These are phyloP conservation scores for Caenorhabditis auriculariae DNA, from an alignment of 2,888 invertebrate genomes.

Conservation along the genomic window DNA sequence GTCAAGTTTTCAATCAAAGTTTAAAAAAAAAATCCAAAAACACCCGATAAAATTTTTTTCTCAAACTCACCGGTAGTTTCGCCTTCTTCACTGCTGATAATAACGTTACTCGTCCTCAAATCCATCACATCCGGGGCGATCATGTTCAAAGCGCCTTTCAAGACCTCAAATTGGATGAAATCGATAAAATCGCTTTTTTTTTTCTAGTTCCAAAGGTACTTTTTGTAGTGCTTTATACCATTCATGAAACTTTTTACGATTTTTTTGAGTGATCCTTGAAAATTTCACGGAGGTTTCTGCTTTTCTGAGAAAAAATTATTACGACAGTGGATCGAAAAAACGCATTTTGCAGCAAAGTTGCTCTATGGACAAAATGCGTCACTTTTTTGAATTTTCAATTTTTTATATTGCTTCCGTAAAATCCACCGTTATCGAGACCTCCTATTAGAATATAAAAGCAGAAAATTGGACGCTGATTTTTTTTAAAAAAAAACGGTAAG, in stretches of 20 bases:
- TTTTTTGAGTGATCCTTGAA: too few species aligned
- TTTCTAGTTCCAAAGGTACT: neutral
- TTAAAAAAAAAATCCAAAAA: conserved; percentile 6
- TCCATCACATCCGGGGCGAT: conserved; percentile 90
- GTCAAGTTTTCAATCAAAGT: neutral
- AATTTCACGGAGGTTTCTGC: too few species aligned
- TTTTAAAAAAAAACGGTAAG: neutral
- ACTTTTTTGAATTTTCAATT: too few species aligned
- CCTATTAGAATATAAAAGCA: too few species aligned
- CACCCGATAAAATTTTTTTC: neutral
- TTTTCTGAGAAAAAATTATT: too few species aligned
- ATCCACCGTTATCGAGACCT: too few species aligned
- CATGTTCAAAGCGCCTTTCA: conserved; percentile 87
- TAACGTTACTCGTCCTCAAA: conserved; percentile 73
- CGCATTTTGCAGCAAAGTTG: too few species aligned
- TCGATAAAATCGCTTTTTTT: neutral
- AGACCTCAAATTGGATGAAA: conserved; percentile 65
- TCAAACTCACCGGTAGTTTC: conserved; percentile 76
- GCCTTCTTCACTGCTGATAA: conserved; percentile 88
- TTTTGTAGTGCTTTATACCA: neutral
- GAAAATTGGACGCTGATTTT: too few species aligned
- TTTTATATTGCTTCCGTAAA: too few species aligned
- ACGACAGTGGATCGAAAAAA: too few species aligned
- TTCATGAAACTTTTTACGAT: too few species aligned
- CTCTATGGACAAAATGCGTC: too few species aligned